Conservation (phyloP, 2,797 vertebrate species). For the Bucorvus abyssinicus region DNA sequence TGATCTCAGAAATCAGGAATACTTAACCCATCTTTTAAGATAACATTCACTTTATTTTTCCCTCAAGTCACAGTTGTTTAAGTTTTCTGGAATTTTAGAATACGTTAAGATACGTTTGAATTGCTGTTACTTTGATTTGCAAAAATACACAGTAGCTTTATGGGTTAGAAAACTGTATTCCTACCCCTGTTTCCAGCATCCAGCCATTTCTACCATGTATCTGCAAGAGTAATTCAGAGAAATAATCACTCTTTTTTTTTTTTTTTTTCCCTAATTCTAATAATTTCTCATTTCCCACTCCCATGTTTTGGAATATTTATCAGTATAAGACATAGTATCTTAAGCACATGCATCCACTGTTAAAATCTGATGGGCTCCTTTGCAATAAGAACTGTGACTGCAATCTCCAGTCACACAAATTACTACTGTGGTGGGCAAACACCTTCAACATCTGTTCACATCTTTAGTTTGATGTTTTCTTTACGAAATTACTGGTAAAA, state of each 20-base stretch:
- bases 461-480: background rate
- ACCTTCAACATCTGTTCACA: background rate
- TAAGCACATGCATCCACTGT: background rate
- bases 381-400: background rate
- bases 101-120: background rate
- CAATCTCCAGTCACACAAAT: background rate
- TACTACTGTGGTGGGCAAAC: background rate
- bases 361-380: background rate
- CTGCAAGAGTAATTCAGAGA: background rate
- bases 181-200: background rate
- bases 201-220: background rate
- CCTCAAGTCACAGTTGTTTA: conserved; percentile 9
- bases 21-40: conserved; percentile 25
- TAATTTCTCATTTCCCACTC: background rate
- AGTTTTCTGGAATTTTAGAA: conserved; percentile 24
- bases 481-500: background rate
- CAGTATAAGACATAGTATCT: background rate
- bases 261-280: background rate
- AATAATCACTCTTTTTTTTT: background rate
- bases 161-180: background rate
- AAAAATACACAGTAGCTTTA: background rate
- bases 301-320: background rate
- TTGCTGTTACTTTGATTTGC: background rate
- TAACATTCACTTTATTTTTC: conserved; percentile 19
- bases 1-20: conserved; percentile 60